A percentile compares a stretch with the other conserved stretches of the same genome.
Evolutionary conservation across 2,797 vertebrate species (phyloP).

Genomic region (Lepus oiostolus): DNA sequence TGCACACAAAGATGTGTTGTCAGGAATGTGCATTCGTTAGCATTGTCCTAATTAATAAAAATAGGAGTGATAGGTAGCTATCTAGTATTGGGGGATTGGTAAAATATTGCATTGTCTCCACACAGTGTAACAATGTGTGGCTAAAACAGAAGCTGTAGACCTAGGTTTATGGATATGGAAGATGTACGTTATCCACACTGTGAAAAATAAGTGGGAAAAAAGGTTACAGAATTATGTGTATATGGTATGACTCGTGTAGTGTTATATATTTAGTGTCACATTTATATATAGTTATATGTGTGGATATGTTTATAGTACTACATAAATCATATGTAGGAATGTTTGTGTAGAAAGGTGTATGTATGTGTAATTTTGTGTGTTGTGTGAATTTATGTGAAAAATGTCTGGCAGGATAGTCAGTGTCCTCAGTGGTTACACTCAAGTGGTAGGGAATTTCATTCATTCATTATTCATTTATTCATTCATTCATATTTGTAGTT

Average conservation of each 20-base stretch:
- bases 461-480: constrained; percentile 7
- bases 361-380: neutral
- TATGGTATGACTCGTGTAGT: neutral
- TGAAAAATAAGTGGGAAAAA: neutral
- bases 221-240: neutral
- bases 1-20: neutral
- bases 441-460: neutral
- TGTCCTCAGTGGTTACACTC: neutral
- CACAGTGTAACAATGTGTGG: neutral
- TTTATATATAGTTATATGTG: neutral
- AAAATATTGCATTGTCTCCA: neutral
- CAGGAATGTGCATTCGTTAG: neutral
- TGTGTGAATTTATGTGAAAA: constrained; percentile 12
- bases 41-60: neutral
- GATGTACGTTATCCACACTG: neutral
- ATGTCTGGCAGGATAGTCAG: constrained; percentile 20
- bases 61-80: neutral
- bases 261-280: neutral
- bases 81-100: neutral
- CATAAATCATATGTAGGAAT: too few species aligned
- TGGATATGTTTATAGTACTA: neutral
- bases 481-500: constrained; percentile 50
- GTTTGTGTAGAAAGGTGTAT: neutral
- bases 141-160: neutral
- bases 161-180: neutral